Conservation (phyloP, 1,140 invertebrate genomes). For the Tyrophagus putrescentiae region DNA sequence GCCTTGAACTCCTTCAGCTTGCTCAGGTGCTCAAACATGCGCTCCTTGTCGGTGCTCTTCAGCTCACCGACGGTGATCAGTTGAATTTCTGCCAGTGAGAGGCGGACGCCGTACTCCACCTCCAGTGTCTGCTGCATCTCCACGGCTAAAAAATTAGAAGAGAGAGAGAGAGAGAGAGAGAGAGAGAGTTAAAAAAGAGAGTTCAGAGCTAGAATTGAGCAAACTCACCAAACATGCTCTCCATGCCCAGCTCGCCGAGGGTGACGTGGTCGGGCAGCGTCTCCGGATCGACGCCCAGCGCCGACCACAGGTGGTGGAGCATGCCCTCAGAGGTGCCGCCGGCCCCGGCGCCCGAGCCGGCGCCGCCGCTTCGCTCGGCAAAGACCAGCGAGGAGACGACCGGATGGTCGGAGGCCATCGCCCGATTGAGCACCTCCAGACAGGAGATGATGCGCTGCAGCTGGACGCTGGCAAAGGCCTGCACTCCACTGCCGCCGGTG, state of each 20-base stretch:
- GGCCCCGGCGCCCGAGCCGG: slow-evolving; percentile 30
- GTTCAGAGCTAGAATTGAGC: too few relatives aligned
- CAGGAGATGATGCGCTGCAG: slow-evolving; percentile 82
- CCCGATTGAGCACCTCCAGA: slow-evolving; percentile 62
- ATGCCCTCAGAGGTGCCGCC: slow-evolving; percentile 28
- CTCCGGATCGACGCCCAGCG: slow-evolving; percentile 52
- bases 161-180: too few relatives aligned
- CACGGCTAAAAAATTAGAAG: too few relatives aligned
- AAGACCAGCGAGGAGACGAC: slow-evolving; percentile 25
- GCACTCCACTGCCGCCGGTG: too few relatives aligned
- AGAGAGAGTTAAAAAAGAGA: too few relatives aligned
- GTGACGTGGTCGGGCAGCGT: slow-evolving; percentile 53
- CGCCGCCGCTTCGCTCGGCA: slow-evolving; percentile 42
- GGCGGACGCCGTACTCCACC: slow-evolving; percentile 19
- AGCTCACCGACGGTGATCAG: slow-evolving; percentile 16
- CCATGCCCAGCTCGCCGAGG: slow-evolving; percentile 82
- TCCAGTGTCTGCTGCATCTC: slow-evolving; percentile 56
- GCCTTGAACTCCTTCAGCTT: background rate
- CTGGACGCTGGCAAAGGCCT: slow-evolving; percentile 76
- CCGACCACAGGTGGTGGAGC: slow-evolving; percentile 32
- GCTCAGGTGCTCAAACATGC: background rate
- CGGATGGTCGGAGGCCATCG: slow-evolving; percentile 47
- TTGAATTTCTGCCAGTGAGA: slow-evolving; percentile 22
- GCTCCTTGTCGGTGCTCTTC: background rate
- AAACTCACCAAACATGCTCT: slow-evolving; percentile 93